Base-by-base conservation (phyloP, 2,888 invertebrate species). In the Endotricha flammealis region DNA sequence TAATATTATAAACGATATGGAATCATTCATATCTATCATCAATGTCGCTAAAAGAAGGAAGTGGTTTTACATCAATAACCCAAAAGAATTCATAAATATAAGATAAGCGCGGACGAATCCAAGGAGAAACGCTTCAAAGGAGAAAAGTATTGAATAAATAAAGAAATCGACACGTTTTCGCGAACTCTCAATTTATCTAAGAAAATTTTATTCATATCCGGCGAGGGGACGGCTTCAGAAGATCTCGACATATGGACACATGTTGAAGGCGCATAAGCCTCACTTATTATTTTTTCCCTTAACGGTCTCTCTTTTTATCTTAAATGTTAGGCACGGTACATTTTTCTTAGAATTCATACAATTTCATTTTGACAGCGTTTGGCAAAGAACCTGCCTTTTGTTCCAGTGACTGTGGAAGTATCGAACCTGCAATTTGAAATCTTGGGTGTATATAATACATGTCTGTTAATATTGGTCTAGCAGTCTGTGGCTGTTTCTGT, bases 141-240 rank as follows among this genome's bases (percentile, higher is more conserved):
- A 71, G 68, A 71, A 65, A 76, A 75, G 76, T 74, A 76, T 78
- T 80, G 77, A 80, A 82, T 80, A 80, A 80, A 79, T 81, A 81
- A 80, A 76, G 79, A 78, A 77, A 82, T 81, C 73, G 80, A 80
- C 81, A 81, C 78, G 79, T 78, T 79, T 77, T 75, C 69, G 72
- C 72, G 70, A 77, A 78, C 73, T 78, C 78, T 67, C 79, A 79
- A 80, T 80, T 81, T 79, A 73, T 78, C 67, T 73, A 69, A 72
- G 74, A 79, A 74, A 70, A 74, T 75, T 80, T 76, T 81, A 78
- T 81, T 79, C 79, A 79, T 80, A 77, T 74, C 69, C 69, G 67
- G 50, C 57, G 64, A 73, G 70, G 70, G 71, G 64, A 71, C 68
- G 64, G 66, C 64, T 72, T 69, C 68, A 65, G 64, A 73, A 62